A percentile compares a stretch with the other conserved stretches of the same genome.
Evolutionary conservation across 1,140 invertebrate species (phyloP).

Genomic region (Protaetia brevitarsis): DNA sequence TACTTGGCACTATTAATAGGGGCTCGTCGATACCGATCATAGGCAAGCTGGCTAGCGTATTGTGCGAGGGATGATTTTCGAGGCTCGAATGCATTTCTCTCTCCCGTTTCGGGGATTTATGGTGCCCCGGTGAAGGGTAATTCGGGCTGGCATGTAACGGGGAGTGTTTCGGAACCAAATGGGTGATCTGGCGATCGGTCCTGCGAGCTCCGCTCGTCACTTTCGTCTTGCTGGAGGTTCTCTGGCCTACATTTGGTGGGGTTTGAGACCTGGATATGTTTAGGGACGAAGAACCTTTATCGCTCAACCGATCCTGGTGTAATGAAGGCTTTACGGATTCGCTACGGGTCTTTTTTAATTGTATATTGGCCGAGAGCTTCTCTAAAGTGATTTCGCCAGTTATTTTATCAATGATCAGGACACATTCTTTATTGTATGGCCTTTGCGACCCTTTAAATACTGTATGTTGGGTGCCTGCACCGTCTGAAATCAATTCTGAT

Average conservation of each 20-base stretch:
- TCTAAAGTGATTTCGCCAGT: constrained; percentile 93
- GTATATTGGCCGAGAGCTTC: constrained; percentile 84
- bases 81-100: not conserved
- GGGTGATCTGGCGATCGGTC: constrained; percentile 46
- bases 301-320: constrained; percentile 44
- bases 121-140: constrained; percentile 43
- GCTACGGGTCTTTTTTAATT: constrained; percentile 92
- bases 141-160: constrained; percentile 54
- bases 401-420: constrained; percentile 86
- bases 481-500: constrained; percentile 60
- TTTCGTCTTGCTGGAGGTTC: constrained; percentile 62
- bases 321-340: constrained; percentile 39
- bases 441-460: constrained; percentile 92
- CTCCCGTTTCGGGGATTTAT: constrained; percentile 38
- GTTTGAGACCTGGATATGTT: constrained; percentile 35
- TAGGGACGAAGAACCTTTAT: not conserved
- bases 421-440: constrained; percentile 88
- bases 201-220: constrained; percentile 60
- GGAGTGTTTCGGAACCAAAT: constrained; percentile 52
- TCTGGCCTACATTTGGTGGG: constrained; percentile 49
- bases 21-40: constrained; percentile 71
- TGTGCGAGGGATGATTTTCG: constrained; percentile 36
- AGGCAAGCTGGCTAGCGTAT: constrained; percentile 69
- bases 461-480: constrained; percentile 82
- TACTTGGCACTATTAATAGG: constrained; percentile 27